Evolutionary conservation across 1,140 invertebrate species (phyloP), one percentile per base, ranked within the genome.

Genomic region (Cardiocondyla obscurior): DNA sequence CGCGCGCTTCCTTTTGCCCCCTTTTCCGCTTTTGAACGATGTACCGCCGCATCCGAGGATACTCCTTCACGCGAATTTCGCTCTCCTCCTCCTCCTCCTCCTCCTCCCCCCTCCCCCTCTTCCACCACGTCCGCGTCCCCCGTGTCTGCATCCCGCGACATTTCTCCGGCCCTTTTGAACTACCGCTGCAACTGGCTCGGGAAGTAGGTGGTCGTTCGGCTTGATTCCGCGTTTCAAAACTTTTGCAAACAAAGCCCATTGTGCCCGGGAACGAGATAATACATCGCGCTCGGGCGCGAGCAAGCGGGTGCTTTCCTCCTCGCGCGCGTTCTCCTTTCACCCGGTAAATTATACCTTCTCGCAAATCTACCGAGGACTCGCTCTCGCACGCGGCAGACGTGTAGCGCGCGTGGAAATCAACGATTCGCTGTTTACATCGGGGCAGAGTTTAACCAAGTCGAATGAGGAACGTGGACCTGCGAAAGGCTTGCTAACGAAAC

Each of bases 171-270:
- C 46, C 62, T 79, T 65, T 62, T 46, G 16, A 82, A 58, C 84
- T 88, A 87, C 87, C 86, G 88, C 86, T 73, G 67, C 81, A 85
- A 89, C 87, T 70, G 83, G 70, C 77, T 60, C 86, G 83, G 76
- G 73, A 77, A 85, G 65, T 67, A 70, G 64, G 81, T 51, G 77
- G 85, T 82, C 77, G 64, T 74, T 69, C 83, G 74, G 39, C 83
- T 85, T 67, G 83, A 86, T 82, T 85, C 83, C 85, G 77, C 85
- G 85, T 85, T 83, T 83, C 81, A 83, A 87, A 87, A 85, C 72
- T 83, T 85, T 79, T 28, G 51, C 79, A 69, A 82, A 85, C 85
- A 85, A 87, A 87, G 84, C 49, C 84, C 65, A 87, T 87, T 87
- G 84, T 87, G 57, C 70, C 70, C 70, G 64, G 30, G 44, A 76